Base-by-base conservation (phyloP, 1,140 invertebrate genomes). In the Rhizoglyphus robini region DNA sequence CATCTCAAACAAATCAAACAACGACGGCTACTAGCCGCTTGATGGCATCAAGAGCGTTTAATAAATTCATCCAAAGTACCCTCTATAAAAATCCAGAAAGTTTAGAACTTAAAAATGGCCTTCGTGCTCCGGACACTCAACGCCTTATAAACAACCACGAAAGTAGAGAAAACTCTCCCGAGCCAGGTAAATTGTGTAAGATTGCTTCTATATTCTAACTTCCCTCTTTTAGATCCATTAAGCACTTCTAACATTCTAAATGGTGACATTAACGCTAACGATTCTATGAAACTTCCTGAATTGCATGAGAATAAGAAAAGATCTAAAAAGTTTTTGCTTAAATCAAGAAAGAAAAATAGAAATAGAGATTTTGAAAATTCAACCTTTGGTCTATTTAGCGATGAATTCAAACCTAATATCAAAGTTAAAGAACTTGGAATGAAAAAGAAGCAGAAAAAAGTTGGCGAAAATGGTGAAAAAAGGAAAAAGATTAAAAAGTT, bases 341-440 rank as follows among this genome's bases (percentile, higher is more conserved):
- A 51, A 51, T 41, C 36, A 51, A 51, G 8, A 8, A 51, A 51
- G 13, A 13, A 51, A 27, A 23, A 23, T 51, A n/a, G 23, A 23
- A 51, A 25, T 11, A 51, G 13, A 25, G n/a, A 25, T 13, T 23
- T 27, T 51, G 23, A 11, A 23, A 41, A 41, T 41, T 41, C 8
- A 3, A 27, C 23, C 13, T n/a, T 23, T 23, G 48, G 48, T n/a
- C n/a, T n/a, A n/a, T n/a, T n/a, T n/a, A n/a, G n/a, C 2, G 48
- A 51, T 20, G 15, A 13, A 51, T 8, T 27, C 13, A 51, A 20
- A 27, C 48, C 48, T 1, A 51, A 23, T 23, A 51, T 51, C 13
- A 51, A 51, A 51, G 48, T 51, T 2, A 51, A 51, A 66, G 65
- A 65, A 60, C 15, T 25, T 15, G 51, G 4, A 64, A 36, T 18